Evolutionary conservation across 2,797 vertebrate genomes (phyloP).

Genomic region (Naso thynnoides): DNA sequence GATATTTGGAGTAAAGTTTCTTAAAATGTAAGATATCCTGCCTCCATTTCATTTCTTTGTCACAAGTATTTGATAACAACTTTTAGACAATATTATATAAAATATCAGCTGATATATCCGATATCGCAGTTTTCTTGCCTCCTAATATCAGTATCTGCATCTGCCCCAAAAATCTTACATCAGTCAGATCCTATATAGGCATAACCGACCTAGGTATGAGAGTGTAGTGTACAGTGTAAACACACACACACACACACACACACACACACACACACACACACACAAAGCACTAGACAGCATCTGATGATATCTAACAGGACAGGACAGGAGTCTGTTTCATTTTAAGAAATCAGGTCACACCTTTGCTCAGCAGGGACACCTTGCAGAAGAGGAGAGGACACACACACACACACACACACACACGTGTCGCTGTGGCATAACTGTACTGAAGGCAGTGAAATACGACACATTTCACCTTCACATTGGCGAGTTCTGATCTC

Average conservation of each 20-base stretch:
- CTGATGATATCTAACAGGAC: slow-evolving; percentile 45
- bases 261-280: background rate
- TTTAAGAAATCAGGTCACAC: slow-evolving; percentile 60
- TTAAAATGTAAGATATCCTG: too few relatives aligned
- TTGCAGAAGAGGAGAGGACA: slow-evolving; percentile 20
- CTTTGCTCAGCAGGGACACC: slow-evolving; percentile 17
- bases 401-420: slow-evolving; percentile 7
- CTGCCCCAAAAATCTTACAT: too few relatives aligned
- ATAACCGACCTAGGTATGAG: background rate
- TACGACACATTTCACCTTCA: slow-evolving; percentile 64
- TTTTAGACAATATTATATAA: too few relatives aligned
- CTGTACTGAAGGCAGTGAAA: slow-evolving; percentile 44
- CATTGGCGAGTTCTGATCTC: slow-evolving; percentile 40
- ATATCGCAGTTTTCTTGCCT: too few relatives aligned
- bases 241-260: slow-evolving; percentile 7
- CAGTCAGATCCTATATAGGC: too few relatives aligned
- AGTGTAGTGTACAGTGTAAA: background rate
- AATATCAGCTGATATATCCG: too few relatives aligned
- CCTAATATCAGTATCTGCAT: too few relatives aligned
- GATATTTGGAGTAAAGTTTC: too few relatives aligned
- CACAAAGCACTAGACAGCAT: slow-evolving; percentile 19
- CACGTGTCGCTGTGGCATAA: slow-evolving; percentile 11
- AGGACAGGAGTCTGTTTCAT: slow-evolving; percentile 38
- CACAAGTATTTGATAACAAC: too few relatives aligned
- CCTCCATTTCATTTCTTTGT: too few relatives aligned